These are phyloP conservation scores for Eclectus roratus DNA, from an alignment of 2,113 vertebrate species.

Conservation along the genomic window DNA sequence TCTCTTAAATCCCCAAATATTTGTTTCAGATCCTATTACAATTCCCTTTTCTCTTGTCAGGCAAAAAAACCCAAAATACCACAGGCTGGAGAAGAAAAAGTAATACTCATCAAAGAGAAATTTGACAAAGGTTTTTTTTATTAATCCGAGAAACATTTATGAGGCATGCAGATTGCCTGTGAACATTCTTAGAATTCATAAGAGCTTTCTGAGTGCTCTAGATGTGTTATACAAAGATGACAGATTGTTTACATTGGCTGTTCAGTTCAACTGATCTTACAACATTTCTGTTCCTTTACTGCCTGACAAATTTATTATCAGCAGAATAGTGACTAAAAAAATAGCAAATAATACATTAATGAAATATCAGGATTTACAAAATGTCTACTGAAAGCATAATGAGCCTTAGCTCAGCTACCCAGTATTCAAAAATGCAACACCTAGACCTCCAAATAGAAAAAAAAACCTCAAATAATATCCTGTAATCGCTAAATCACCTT, in stretches of 20 bases:
- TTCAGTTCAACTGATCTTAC: background rate
- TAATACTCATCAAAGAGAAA: slow-evolving; percentile 1
- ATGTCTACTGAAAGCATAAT: background rate
- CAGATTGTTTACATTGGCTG: slow-evolving; percentile 6
- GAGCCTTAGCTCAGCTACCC: background rate
- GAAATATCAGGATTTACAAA: background rate
- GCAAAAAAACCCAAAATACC: background rate
- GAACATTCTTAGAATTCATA: background rate
- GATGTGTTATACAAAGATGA: background rate
- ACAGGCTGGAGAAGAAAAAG: background rate
- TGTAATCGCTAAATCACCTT: background rate
- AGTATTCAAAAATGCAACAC: background rate
- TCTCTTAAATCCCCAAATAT: background rate
- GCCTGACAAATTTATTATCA: background rate
- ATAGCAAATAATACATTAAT: background rate
- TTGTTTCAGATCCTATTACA: background rate
- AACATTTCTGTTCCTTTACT: slow-evolving; percentile 3
- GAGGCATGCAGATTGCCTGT: background rate
- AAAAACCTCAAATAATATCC: background rate
- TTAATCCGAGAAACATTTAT: slow-evolving; percentile 32
- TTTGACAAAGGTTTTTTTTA: slow-evolving; percentile 15
- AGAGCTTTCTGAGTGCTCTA: background rate
- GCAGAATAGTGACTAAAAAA: background rate
- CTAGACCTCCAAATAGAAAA: background rate
- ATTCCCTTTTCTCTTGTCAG: background rate